phyloP scores from a whole-genome alignment of 1,140 invertebrate genomes.

The Lethocerus indicus region DNA sequence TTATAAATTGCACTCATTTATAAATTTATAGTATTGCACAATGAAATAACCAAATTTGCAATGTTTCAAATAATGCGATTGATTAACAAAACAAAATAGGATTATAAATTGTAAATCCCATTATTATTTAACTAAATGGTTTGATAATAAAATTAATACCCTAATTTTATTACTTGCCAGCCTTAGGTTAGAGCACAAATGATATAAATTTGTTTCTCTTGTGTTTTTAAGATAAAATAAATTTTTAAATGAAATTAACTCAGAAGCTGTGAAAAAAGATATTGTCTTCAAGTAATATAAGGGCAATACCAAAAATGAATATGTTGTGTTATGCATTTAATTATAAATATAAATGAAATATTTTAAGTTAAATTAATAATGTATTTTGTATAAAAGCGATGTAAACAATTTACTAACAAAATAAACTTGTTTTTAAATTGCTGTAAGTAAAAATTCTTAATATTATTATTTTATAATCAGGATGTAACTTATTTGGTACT shows the following conservation, averaged over 20 bases:
- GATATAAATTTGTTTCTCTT: neutral
- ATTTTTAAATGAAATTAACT: slow-evolving; percentile 1
- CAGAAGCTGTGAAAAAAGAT: no score
- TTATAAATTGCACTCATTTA: slow-evolving; percentile 3
- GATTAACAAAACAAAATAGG: no score
- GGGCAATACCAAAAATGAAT: neutral
- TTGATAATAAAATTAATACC: slow-evolving; percentile 3
- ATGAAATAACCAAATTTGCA: slow-evolving; percentile 4
- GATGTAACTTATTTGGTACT: no score
- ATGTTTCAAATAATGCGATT: no score
- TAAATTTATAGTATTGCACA: slow-evolving; percentile 5
- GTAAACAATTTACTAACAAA: neutral
- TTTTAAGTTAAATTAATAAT: neutral
- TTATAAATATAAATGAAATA: neutral
- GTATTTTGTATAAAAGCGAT: neutral
- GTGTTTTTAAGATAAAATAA: neutral
- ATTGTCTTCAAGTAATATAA: neutral
- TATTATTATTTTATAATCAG: no score
- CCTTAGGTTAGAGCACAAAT: slow-evolving; percentile 4
- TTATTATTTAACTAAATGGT: slow-evolving; percentile 1
- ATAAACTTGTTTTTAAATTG: neutral
- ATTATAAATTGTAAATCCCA: neutral
- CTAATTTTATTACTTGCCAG: slow-evolving; percentile 6
- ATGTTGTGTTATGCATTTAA: neutral
- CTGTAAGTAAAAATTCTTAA: no score